Percentiles rank a stretch among this genome's conserved stretches.
These are phyloP conservation scores for Gymnothorax reevesii DNA, from an alignment of 2,797 vertebrate genomes.

Conservation along the genomic window DNA sequence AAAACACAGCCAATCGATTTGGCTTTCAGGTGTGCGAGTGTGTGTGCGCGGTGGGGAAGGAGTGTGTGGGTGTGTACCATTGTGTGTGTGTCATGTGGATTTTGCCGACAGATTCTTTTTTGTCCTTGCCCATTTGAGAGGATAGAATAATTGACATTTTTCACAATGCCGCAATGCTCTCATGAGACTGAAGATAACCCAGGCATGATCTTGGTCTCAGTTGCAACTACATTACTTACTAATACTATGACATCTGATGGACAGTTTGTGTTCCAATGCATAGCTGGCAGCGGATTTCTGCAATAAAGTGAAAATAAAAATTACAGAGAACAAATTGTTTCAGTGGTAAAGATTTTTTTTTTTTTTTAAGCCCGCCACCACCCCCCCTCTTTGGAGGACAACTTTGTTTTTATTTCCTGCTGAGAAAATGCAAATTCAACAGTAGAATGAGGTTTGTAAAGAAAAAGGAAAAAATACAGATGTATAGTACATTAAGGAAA, in stretches of 20 bases:
- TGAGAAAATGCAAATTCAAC: no score
- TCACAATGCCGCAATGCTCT: background rate
- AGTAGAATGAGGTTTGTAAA: no score
- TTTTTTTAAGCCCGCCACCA: no score
- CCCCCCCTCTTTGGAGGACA: no score
- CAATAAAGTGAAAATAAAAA: no score
- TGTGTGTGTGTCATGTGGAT: no score
- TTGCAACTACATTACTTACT: no score
- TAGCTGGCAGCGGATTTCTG: background rate
- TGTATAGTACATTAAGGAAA: no score
- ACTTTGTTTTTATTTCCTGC: no score
- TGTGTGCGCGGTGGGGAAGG: background rate
- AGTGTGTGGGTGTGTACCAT: background rate
- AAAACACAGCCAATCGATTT: slow-evolving; percentile 4
- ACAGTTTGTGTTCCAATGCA: background rate
- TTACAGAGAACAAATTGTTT: no score
- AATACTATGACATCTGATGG: background rate
- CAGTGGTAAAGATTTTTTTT: no score
- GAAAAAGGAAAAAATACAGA: no score
- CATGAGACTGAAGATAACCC: background rate
- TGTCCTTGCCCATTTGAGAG: background rate
- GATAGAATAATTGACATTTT: background rate
- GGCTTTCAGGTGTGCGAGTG: background rate
- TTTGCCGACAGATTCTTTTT: background rate
- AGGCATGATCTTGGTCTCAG: background rate